Evolutionary conservation across 2,888 invertebrate species (phyloP).

Genomic region (Alsophila aescularia): DNA sequence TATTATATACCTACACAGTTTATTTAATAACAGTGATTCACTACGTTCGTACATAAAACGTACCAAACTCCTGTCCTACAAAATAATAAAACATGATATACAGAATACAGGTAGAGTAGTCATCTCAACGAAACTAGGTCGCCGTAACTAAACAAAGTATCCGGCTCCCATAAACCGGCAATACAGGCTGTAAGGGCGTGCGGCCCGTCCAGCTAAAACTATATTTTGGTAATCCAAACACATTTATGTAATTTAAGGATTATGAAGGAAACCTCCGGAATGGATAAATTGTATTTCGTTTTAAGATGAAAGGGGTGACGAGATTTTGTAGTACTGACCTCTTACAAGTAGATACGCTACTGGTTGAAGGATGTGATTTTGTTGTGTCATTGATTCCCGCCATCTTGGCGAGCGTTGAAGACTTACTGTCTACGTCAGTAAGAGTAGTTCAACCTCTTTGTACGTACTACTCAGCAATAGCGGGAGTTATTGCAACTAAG

Average conservation of each 20-base stretch:
- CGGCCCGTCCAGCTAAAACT: constrained; percentile 30
- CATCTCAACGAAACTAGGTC: constrained; percentile 26
- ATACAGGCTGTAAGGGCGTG: constrained; percentile 27
- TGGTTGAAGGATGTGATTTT: no score
- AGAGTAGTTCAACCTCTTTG: no score
- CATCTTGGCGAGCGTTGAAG: no score
- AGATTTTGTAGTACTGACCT: background rate
- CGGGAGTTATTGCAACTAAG: no score
- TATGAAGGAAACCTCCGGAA: constrained; percentile 13
- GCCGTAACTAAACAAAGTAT: constrained; percentile 23
- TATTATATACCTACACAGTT: no score
- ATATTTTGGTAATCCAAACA: constrained; percentile 34
- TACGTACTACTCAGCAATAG: no score
- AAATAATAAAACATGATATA: background rate
- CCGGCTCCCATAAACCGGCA: constrained; percentile 23
- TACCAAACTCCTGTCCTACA: background rate
- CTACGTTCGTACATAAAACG: background rate
- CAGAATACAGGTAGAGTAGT: constrained; percentile 14
- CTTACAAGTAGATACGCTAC: no score
- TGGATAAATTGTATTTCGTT: constrained; percentile 14
- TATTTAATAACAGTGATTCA: no score
- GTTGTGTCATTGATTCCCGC: no score
- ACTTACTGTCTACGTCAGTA: no score
- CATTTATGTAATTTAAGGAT: constrained; percentile 20
- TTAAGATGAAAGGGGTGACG: constrained; percentile 4